phyloP scores from a whole-genome alignment of 2,797 vertebrate species.

The Sebastes reedi region DNA sequence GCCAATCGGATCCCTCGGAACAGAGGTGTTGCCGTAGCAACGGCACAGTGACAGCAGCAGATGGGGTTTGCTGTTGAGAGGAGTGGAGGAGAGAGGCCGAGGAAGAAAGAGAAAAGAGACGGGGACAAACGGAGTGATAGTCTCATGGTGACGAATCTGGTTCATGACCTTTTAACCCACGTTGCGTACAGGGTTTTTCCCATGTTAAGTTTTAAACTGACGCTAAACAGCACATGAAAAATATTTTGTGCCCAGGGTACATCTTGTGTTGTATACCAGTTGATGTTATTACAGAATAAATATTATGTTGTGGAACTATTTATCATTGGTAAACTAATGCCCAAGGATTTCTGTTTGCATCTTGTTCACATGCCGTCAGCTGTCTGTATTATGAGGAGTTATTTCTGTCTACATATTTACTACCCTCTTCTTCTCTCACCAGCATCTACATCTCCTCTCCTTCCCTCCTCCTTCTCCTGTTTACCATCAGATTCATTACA shows the following conservation, averaged over 20 bases:
- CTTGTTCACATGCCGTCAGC: slow-evolving; percentile 23
- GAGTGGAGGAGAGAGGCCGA: neutral
- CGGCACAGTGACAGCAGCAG: slow-evolving; percentile 63
- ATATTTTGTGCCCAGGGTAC: neutral
- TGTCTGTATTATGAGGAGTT: slow-evolving; percentile 25
- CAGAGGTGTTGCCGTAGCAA: slow-evolving; percentile 67
- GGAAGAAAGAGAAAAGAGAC: neutral
- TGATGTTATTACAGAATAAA: neutral
- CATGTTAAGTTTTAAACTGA: neutral
- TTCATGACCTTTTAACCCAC: slow-evolving; percentile 15
- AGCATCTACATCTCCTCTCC: neutral
- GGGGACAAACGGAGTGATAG: neutral
- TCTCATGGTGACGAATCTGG: neutral
- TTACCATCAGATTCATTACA: slow-evolving; percentile 5
- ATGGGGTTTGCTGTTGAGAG: slow-evolving; percentile 42
- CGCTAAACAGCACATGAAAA: neutral
- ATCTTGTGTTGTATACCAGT: neutral
- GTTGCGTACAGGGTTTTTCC: neutral
- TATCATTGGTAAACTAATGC: neutral
- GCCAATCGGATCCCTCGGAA: slow-evolving; percentile 54
- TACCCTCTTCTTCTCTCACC: neutral
- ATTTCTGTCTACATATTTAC: slow-evolving; percentile 44
- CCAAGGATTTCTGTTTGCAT: neutral
- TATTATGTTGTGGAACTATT: neutral
- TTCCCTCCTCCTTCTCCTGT: neutral